Evolutionary conservation across 2,113 vertebrate species (phyloP).

Genomic region (Dromas ardeola): DNA sequence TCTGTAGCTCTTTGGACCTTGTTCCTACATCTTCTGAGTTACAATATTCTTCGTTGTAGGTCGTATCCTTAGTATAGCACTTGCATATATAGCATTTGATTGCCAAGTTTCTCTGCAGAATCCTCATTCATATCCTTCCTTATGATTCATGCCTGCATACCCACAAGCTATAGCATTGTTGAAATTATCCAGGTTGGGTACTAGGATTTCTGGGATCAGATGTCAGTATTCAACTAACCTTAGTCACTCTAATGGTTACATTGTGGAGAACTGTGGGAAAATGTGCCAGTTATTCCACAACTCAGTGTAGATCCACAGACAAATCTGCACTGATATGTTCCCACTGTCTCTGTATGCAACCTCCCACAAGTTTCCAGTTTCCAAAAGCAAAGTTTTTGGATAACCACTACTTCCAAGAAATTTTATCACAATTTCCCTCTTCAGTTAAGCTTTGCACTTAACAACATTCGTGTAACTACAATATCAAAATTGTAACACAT

Average conservation of each 20-base stretch:
- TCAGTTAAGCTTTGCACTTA: background rate
- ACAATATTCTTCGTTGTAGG: background rate
- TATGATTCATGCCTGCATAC: background rate
- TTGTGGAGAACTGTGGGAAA: background rate
- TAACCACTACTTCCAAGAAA: background rate
- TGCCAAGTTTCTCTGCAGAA: background rate
- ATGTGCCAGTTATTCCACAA: background rate
- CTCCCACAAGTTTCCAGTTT: background rate
- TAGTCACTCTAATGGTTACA: background rate
- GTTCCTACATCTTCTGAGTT: background rate
- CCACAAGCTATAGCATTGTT: background rate
- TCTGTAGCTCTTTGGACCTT: background rate
- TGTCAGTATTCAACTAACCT: background rate
- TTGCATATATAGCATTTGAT: background rate
- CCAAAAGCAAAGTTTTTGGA: background rate
- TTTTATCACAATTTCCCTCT: background rate
- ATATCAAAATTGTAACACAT: background rate
- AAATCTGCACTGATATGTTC: background rate
- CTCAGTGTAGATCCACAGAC: background rate
- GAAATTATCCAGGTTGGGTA: background rate
- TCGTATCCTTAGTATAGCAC: background rate
- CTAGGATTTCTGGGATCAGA: background rate
- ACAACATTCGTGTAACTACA: background rate
- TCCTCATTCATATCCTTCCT: background rate
- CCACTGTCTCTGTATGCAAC: background rate